Percentiles rank a stretch among this genome's conserved stretches.
These are phyloP conservation scores for Alexandromys oeconomus DNA, from an alignment of 2,797 vertebrate genomes.

Conservation along the genomic window DNA sequence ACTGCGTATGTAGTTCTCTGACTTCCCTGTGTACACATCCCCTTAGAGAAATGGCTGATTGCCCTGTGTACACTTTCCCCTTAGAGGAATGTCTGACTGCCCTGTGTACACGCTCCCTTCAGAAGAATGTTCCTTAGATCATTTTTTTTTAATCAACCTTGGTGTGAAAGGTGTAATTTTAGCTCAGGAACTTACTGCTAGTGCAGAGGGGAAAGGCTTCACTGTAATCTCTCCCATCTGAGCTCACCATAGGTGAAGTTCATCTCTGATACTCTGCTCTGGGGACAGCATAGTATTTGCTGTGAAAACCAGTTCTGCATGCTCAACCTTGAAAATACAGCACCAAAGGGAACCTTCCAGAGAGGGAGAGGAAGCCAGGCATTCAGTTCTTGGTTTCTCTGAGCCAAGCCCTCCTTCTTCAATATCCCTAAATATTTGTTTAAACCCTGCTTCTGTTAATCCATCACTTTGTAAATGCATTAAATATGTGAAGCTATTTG, in stretches of 20 bases:
- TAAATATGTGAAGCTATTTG: background rate
- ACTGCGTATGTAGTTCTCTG: background rate
- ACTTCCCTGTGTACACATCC: background rate
- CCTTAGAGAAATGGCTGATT: too few relatives aligned
- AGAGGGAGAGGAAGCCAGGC: background rate
- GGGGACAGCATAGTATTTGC: background rate
- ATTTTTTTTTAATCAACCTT: background rate
- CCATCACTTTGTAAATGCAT: conserved; percentile 40
- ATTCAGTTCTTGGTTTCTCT: background rate
- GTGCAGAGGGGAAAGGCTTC: background rate
- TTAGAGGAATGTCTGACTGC: background rate
- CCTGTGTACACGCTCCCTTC: background rate
- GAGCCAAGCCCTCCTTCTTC: background rate
- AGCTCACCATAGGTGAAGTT: background rate
- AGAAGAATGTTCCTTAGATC: conserved; percentile 13
- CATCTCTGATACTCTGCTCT: background rate
- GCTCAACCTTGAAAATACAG: background rate
- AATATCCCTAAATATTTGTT: conserved; percentile 61
- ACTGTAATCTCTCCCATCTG: background rate
- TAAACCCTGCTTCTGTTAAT: conserved; percentile 8
- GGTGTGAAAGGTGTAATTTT: conserved; percentile 23
- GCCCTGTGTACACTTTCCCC: background rate
- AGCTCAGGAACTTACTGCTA: background rate
- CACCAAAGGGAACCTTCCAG: background rate
- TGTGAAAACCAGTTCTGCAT: conserved; percentile 54